phyloP scores from a whole-genome alignment of 2,113 vertebrate genomes.

The Triplophysa dalaica region DNA sequence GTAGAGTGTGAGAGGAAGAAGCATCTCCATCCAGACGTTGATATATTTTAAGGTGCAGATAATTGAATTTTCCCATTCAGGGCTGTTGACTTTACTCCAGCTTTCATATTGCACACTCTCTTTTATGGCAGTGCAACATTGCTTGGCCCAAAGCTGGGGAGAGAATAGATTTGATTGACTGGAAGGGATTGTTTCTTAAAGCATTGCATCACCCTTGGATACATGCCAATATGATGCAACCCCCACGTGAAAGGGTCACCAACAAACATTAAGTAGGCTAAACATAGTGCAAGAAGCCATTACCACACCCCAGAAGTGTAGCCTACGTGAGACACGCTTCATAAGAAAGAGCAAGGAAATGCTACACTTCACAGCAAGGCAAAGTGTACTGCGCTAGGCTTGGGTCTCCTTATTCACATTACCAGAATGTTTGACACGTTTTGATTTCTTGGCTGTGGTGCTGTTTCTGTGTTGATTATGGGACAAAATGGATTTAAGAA shows the following conservation, averaged over 20 bases:
- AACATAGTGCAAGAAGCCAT: slow-evolving; percentile 53
- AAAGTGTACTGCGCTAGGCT: not conserved
- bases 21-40: slow-evolving; percentile 50
- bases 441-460: no score
- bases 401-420: not conserved
- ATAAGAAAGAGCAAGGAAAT: not conserved
- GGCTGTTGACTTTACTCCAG: slow-evolving; percentile 42
- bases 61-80: slow-evolving; percentile 55
- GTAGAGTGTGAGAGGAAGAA: not conserved
- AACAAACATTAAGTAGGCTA: slow-evolving; percentile 42
- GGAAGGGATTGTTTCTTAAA: slow-evolving; percentile 56
- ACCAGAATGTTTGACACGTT: no score
- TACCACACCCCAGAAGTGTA: slow-evolving; percentile 36
- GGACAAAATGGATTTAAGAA: no score
- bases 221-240: slow-evolving; percentile 46
- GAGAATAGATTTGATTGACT: slow-evolving; percentile 39
- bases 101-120: slow-evolving; percentile 59
- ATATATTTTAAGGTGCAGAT: slow-evolving; percentile 40
- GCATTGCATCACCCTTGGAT: slow-evolving; percentile 41
- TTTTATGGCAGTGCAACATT: slow-evolving; percentile 48
- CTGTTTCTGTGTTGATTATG: no score
- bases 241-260: slow-evolving; percentile 31
- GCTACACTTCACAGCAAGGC: not conserved
- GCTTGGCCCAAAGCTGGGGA: slow-evolving; percentile 26
- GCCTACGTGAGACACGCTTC: slow-evolving; percentile 37